Evolutionary conservation across 2,113 vertebrate genomes (phyloP).

Genomic region (Fregata magnificens): DNA sequence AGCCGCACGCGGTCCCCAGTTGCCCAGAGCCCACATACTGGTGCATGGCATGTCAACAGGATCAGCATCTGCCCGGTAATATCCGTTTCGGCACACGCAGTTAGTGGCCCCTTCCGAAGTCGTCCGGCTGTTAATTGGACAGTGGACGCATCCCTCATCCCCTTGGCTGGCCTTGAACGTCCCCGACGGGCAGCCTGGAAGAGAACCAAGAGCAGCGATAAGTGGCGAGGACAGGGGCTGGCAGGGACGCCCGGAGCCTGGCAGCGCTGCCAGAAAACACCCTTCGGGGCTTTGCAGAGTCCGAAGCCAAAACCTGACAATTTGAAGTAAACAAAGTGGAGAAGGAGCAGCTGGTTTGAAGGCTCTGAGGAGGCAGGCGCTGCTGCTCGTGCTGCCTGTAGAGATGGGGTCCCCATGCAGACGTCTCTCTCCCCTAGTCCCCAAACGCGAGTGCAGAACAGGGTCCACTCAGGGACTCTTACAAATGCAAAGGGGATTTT

Average conservation of each 20-base stretch:
- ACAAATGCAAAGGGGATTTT: neutral
- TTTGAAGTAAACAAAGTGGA: neutral
- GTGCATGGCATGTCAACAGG: slow-evolving; percentile 91
- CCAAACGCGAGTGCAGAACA: fast-evolving
- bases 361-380: neutral
- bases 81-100: slow-evolving; percentile 86
- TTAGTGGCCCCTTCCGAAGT: slow-evolving; percentile 87
- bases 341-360: neutral
- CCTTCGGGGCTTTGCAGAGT: neutral
- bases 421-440: neutral
- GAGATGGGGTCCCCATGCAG: neutral
- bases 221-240: neutral
- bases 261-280: neutral
- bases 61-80: slow-evolving; percentile 87
- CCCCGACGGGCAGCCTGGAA: slow-evolving; percentile 85
- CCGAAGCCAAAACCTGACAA: neutral
- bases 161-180: slow-evolving; percentile 92
- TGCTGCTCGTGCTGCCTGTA: neutral
- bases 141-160: slow-evolving; percentile 86
- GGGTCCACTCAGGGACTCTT: no score
- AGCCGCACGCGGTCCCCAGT: fast-evolving
- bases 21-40: slow-evolving; percentile 75
- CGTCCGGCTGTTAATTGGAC: slow-evolving; percentile 91
- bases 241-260: neutral
- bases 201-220: neutral